Evolutionary conservation across 2,888 invertebrate genomes (phyloP), one percentile per base, ranked within the genome.

Genomic region (Xylocampa areola): DNA sequence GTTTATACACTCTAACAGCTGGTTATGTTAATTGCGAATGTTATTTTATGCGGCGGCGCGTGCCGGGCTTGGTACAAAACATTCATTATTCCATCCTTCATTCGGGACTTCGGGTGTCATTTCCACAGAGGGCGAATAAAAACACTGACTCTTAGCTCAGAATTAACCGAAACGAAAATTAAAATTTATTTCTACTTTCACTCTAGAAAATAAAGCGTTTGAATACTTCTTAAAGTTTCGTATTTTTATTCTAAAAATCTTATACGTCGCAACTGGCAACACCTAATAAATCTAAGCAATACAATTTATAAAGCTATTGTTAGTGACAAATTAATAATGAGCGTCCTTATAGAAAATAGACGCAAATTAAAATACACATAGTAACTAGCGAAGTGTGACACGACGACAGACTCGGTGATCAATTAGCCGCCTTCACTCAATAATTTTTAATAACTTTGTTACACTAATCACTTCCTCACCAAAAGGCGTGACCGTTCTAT

Each of bases 371-470:
- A 70, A 76, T 63, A 43, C 60, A 59, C 62, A 59, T 68, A 65
- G 60, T 40, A 57, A 68, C 70, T 69, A 68, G 45, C 70, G 70
- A 68, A 75, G 79, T 80, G 80, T 84, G 80, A 82, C 80, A 79
- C 69, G 82, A 81, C 78, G 80, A 84, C 80, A 79, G 70, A 79
- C 67, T 43, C 63, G 80, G 77, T 83, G 84, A 91, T 92, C 90
- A 92, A 93, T 93, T 92, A 92, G 79, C 81, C 71, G 87, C 88
- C 92, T 89, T 93, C 93, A 91, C 92, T 93, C 91, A 91, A 87
- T 93, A 92, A 91, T 93, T 92, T 92, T 92, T 93, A 93, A 92
- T 91, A 93, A 92, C 87, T 90, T 87, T 80, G 85, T 84, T 86
- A 82, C 86, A 91, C 93, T 93, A 93, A 94, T 93, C 89, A 93